Conservation (phyloP, 1,140 invertebrate species). For the Gryon sp. region DNA sequence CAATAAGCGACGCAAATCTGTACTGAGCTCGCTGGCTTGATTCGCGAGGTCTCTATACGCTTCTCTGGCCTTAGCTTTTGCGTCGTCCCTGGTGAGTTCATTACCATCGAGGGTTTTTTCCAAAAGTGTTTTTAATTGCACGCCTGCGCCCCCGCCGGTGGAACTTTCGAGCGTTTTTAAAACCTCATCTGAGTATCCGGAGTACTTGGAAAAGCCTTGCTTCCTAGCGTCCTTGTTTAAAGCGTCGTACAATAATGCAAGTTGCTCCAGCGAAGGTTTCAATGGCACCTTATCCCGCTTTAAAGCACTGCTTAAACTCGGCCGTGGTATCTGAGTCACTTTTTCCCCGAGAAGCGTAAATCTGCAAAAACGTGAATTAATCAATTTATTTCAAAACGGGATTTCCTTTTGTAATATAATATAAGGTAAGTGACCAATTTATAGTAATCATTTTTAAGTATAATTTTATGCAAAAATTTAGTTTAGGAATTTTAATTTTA, state of each 20-base stretch:
- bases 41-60: slow-evolving; percentile 65
- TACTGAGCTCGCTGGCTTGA: slow-evolving; percentile 68
- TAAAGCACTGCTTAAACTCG: slow-evolving; percentile 70
- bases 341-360: slow-evolving; percentile 73
- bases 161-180: slow-evolving; percentile 66
- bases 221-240: slow-evolving; percentile 75
- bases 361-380: no score
- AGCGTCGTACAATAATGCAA: slow-evolving; percentile 71
- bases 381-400: no score
- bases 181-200: slow-evolving; percentile 72
- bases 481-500: no score
- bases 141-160: slow-evolving; percentile 68
- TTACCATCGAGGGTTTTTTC: slow-evolving; percentile 67
- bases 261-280: slow-evolving; percentile 67
- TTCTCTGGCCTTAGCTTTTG: slow-evolving; percentile 60
- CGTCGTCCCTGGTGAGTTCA: slow-evolving; percentile 72
- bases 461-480: no score
- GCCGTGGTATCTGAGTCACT: slow-evolving; percentile 72
- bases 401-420: no score
- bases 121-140: slow-evolving; percentile 69
- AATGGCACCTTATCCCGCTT: slow-evolving; percentile 65
- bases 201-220: slow-evolving; percentile 72
- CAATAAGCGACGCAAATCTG: slow-evolving; percentile 68
- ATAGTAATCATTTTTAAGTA: no score
- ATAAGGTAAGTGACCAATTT: no score